These are phyloP conservation scores for Ptychochromis oligacanthus DNA, from an alignment of 2,113 vertebrate genomes.

Conservation along the genomic window DNA sequence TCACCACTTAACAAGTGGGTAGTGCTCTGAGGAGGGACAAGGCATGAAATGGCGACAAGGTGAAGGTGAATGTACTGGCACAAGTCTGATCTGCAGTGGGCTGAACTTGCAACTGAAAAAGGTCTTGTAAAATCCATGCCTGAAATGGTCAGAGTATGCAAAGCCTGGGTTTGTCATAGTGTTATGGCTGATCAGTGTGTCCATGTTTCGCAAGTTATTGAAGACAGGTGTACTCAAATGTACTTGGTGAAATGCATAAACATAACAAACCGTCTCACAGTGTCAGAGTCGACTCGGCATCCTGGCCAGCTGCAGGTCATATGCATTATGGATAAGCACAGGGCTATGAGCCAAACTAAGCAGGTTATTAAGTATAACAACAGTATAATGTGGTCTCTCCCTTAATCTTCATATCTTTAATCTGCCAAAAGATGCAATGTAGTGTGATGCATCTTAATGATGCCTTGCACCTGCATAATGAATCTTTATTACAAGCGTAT, in stretches of 20 bases:
- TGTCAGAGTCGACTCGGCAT: conserved; percentile 30
- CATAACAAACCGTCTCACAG: conserved; percentile 2
- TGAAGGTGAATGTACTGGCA: not conserved
- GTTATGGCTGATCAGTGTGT: not conserved
- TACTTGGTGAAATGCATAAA: no score
- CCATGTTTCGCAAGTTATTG: not conserved
- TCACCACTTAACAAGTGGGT: not conserved
- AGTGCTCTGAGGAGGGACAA: not conserved
- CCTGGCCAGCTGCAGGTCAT: conserved; percentile 58
- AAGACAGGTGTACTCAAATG: conserved; percentile 3
- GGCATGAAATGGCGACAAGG: not conserved
- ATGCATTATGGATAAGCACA: conserved; percentile 68
- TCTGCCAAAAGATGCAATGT: conserved; percentile 51
- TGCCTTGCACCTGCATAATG: conserved; percentile 50
- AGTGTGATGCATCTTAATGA: conserved; percentile 59
- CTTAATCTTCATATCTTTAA: conserved; percentile 68
- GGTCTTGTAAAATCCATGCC: not conserved
- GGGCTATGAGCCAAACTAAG: conserved; percentile 64
- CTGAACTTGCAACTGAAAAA: not conserved
- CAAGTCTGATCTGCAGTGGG: not conserved
- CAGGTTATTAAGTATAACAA: conserved; percentile 71
- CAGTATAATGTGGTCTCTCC: conserved; percentile 47
- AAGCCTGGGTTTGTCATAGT: not conserved
- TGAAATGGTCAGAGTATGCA: not conserved
- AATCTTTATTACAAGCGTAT: conserved; percentile 68